Evolutionary conservation across 2,888 invertebrate species (phyloP).

Genomic region (Metalampra italica): DNA sequence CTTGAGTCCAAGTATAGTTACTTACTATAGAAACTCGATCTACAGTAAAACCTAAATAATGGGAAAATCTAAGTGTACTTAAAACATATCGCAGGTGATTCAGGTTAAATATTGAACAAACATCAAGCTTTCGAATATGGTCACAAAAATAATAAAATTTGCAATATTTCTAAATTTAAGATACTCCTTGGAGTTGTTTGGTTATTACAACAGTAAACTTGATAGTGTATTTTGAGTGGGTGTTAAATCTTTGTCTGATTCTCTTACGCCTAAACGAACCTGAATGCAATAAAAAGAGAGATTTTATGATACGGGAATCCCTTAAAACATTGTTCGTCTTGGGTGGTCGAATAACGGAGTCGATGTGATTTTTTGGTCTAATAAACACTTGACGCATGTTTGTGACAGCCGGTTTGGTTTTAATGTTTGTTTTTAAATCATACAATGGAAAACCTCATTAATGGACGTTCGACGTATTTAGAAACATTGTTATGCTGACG

Average conservation of each 20-base stretch:
- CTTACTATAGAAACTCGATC: no score
- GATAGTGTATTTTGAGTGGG: slow-evolving; percentile 49
- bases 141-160: slow-evolving; percentile 22
- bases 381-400: slow-evolving; percentile 60
- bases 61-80: no score
- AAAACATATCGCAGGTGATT: no score
- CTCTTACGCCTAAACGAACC: slow-evolving; percentile 47
- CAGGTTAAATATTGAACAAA: no score
- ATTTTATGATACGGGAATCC: slow-evolving; percentile 71
- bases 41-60: no score
- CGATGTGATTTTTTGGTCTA: slow-evolving; percentile 55
- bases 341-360: slow-evolving; percentile 64
- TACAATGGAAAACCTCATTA: slow-evolving; percentile 38
- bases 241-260: slow-evolving; percentile 63
- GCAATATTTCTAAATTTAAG: slow-evolving; percentile 44
- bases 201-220: slow-evolving; percentile 48
- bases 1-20: no score
- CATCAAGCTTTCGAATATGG: not conserved
- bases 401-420: slow-evolving; percentile 40
- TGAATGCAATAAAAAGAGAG: slow-evolving; percentile 64
- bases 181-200: slow-evolving; percentile 42
- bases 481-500: slow-evolving; percentile 6
- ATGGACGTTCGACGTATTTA: slow-evolving; percentile 15
- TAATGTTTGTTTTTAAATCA: slow-evolving; percentile 60
- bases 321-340: slow-evolving; percentile 70